Evolutionary conservation across 35 echinoderm and acorn worm species (phyloP).

Genomic region (Diadema setosum): DNA sequence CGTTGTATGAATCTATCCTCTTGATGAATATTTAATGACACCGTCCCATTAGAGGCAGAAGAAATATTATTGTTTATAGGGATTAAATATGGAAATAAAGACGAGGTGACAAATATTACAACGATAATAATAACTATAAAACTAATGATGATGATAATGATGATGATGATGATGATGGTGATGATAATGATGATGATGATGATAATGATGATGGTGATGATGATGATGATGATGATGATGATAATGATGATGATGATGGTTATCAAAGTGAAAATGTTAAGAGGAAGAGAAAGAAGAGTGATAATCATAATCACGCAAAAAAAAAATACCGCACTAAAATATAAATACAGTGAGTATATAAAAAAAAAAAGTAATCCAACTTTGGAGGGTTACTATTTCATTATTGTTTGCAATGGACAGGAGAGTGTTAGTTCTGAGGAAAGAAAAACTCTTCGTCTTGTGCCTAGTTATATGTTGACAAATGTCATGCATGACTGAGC

Average conservation of each 20-base stretch:
- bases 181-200: neutral
- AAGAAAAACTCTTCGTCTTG: neutral
- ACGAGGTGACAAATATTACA: neutral
- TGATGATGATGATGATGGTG: neutral
- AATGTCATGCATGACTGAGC: no score
- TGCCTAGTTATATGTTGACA: neutral
- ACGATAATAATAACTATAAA: no score
- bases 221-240: neutral
- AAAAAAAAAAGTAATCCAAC: no score
- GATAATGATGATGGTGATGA: neutral
- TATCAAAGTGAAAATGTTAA: neutral
- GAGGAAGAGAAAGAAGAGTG: neutral
- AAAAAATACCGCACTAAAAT: neutral
- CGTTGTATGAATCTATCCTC: no score
- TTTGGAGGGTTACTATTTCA: neutral
- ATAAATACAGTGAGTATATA: neutral
- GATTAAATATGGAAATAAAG: neutral
- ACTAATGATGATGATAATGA: no score
- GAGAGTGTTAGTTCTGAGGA: neutral
- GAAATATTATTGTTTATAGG: no score
- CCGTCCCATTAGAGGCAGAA: no score
- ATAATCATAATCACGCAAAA: neutral
- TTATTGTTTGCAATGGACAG: neutral
- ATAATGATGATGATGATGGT: neutral
- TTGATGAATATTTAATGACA: no score